A percentile compares a stretch with the other conserved stretches of the same genome.
Conservation (phyloP, 2,888 invertebrate genomes). For the Stratiomys singularior region DNA sequence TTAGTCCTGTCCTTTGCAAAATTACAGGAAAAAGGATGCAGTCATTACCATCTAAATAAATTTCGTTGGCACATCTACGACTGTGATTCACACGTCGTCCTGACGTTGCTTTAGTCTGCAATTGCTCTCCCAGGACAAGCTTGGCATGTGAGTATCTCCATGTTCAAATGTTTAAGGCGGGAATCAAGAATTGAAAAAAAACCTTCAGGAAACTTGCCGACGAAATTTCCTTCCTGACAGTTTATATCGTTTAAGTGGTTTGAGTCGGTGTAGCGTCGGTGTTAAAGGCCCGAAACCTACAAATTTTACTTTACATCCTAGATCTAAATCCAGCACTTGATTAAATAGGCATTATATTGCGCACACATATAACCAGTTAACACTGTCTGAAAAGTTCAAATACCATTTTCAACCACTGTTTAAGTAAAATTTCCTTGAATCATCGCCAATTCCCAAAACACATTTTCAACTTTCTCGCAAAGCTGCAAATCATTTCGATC, state of each 20-base stretch:
- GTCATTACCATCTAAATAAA: slow-evolving; percentile 48
- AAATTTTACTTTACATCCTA: no score
- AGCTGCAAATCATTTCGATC: slow-evolving; percentile 45
- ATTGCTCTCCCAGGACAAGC: slow-evolving; percentile 47
- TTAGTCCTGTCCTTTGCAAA: no score
- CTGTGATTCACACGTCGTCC: slow-evolving; percentile 51
- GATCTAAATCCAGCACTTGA: no score
- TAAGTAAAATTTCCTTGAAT: neutral
- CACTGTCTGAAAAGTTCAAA: neutral
- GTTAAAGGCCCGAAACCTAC: no score
- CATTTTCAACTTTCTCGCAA: neutral
- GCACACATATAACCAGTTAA: neutral
- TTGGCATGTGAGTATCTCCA: slow-evolving; percentile 38
- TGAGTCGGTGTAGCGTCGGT: neutral
- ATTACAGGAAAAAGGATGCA: slow-evolving; percentile 2
- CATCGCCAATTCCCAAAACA: neutral
- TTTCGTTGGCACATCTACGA: slow-evolving; percentile 47
- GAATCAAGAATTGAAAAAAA: neutral
- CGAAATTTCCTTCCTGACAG: no score
- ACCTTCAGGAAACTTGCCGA: neutral
- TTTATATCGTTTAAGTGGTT: no score
- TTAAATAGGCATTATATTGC: no score
- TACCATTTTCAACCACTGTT: neutral
- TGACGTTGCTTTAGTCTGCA: slow-evolving; percentile 36
- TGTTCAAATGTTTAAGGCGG: slow-evolving; percentile 39